Conservation (phyloP, 1,140 invertebrate genomes). For the Drosophila equinoxialis region DNA sequence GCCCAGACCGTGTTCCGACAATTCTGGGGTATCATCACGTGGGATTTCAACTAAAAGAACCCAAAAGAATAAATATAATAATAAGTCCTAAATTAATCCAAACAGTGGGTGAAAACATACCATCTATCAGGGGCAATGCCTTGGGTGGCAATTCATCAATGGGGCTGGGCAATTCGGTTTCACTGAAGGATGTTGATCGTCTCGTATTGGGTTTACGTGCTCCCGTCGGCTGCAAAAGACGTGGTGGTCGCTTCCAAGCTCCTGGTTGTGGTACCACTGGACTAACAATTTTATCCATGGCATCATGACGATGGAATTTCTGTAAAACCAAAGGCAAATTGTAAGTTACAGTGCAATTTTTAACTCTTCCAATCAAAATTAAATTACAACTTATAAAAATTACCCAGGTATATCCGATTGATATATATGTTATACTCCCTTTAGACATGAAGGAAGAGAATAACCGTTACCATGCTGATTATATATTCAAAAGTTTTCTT, state of each 20-base stretch:
- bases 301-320: constrained; percentile 87
- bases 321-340: constrained; percentile 13
- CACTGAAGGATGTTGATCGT: constrained; percentile 78
- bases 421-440: too few species aligned
- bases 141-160: constrained; percentile 60
- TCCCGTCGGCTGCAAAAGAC: constrained; percentile 62
- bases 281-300: constrained; percentile 95
- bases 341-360: too few species aligned
- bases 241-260: constrained; percentile 87
- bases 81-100: too few species aligned
- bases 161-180: constrained; percentile 73
- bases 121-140: constrained; percentile 49
- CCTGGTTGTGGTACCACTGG: constrained; percentile 95
- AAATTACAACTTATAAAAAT: too few species aligned
- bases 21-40: constrained; percentile 72
- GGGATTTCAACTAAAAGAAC: constrained; percentile 58
- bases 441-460: too few species aligned
- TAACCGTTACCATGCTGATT: too few species aligned
- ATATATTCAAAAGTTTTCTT: too few species aligned
- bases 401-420: too few species aligned
- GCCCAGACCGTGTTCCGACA: constrained; percentile 63
- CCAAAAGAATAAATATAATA: neutral
- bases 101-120: constrained; percentile 28
- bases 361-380: too few species aligned
- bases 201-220: constrained; percentile 72